Evolutionary conservation across 2,797 vertebrate species (phyloP).

Genomic region (Caiman crocodilus): DNA sequence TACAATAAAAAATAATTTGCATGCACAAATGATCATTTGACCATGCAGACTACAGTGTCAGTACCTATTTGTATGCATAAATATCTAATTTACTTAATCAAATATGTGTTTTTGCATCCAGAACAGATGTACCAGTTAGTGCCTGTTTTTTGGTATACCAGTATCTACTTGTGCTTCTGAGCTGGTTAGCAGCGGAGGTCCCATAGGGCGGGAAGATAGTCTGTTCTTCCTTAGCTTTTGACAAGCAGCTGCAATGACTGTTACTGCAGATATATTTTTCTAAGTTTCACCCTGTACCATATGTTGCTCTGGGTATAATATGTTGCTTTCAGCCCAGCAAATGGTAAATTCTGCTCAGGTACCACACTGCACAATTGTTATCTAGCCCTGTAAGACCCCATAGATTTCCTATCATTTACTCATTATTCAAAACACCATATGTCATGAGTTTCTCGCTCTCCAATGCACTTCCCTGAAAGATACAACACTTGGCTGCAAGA

Average conservation of each 20-base stretch:
- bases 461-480: not conserved
- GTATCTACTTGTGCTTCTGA: not conserved
- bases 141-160: not conserved
- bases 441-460: not conserved
- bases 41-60: not conserved
- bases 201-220: not conserved
- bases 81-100: rapidly evolving
- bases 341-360: not conserved
- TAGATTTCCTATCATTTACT: not conserved
- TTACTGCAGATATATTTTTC: not conserved
- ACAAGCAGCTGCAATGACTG: not conserved
- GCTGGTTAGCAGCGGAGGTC: not conserved
- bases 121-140: not conserved
- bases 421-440: not conserved
- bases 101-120: not conserved
- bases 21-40: not conserved
- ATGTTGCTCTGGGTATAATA: not conserved
- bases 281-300: not conserved
- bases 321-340: not conserved
- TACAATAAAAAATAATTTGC: not conserved
- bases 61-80: not conserved
- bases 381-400: not conserved
- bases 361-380: not conserved
- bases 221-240: not conserved
- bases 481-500: not conserved